These are phyloP conservation scores for Phorcus lineatus DNA, from an alignment of 2,888 invertebrate genomes.

Conservation along the genomic window DNA sequence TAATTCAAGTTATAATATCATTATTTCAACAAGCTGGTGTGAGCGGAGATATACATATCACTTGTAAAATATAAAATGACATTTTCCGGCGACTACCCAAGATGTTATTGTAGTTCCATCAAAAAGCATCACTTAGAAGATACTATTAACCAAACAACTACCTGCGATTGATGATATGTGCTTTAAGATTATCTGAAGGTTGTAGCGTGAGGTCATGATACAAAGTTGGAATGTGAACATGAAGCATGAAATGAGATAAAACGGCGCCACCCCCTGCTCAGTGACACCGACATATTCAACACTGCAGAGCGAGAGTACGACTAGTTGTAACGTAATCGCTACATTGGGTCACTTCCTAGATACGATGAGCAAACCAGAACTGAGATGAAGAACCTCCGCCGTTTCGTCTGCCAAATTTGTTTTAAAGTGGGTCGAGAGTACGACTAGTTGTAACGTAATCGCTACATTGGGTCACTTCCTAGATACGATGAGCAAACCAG, in stretches of 20 bases:
- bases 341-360: not conserved
- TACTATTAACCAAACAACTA: conserved; percentile 17
- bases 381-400: not conserved
- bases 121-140: not conserved
- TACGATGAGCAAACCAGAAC: not conserved
- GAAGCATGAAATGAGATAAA: not conserved
- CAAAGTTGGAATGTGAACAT: not conserved
- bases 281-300: not conserved
- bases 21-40: too few species aligned
- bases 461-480: not conserved
- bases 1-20: too few species aligned
- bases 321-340: not conserved
- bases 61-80: not conserved
- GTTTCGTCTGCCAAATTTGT: not conserved
- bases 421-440: not conserved
- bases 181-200: not conserved
- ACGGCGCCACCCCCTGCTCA: conserved; percentile 13
- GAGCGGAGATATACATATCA: too few species aligned
- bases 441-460: not conserved
- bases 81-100: not conserved
- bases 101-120: not conserved
- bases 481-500: not conserved
- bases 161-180: conserved; percentile 12
- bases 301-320: not conserved
- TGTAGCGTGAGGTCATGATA: not conserved